A percentile compares a stretch with the other conserved stretches of the same genome.
These are phyloP conservation scores for Ovis aries DNA, from an alignment of 2,113 vertebrate species.

Conservation along the genomic window ARS-UI_Ramb_v3.0 NC_056054.1:203942001-203942500, in stretches of 20 bases:
- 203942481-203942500: neutral
- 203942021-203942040: neutral
- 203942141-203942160: no score
- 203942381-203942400: conserved; percentile 90
- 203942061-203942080: neutral
- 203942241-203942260: conserved; percentile 92
- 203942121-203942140: neutral
- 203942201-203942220: neutral
- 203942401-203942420: conserved; percentile 63
- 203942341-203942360: conserved; percentile 98
- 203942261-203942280: conserved; percentile 91
- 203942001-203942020: neutral
- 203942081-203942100: neutral
- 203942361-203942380: conserved; percentile 96
- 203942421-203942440: neutral
- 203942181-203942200: no score
- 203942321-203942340: conserved; percentile 95
- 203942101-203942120: neutral
- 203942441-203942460: neutral
- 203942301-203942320: conserved; percentile 94
- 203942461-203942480: neutral
- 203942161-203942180: no score
- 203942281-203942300: conserved; percentile 87
- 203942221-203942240: neutral
- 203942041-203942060: neutral